phyloP scores from a whole-genome alignment of 2,888 invertebrate genomes.

The Salpingus planirostris region DNA sequence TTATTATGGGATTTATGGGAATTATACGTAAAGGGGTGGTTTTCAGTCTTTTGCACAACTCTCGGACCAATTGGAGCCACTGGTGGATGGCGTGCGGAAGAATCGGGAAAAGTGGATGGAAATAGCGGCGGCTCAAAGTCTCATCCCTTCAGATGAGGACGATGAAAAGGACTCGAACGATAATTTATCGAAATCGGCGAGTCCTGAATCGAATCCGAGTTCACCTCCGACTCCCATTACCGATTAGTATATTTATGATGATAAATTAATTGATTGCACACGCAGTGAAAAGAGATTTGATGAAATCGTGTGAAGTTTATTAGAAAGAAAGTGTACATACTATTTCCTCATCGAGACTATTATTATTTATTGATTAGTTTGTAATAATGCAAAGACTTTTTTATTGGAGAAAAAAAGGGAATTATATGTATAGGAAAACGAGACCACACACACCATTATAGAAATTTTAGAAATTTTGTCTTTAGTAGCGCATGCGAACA shows the following conservation, averaged over 20 bases:
- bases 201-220: conserved; percentile 25
- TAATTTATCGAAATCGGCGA: conserved; percentile 29
- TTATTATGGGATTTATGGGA: not conserved
- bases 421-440: too few relatives aligned
- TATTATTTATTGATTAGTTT: too few relatives aligned
- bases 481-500: too few relatives aligned
- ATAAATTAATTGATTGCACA: too few relatives aligned
- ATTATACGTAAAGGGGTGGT: conserved; percentile 1
- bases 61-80: conserved; percentile 67
- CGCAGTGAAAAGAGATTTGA: too few relatives aligned
- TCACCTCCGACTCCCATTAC: conserved; percentile 22
- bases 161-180: conserved; percentile 34
- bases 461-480: too few relatives aligned
- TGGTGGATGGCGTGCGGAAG: conserved; percentile 72
- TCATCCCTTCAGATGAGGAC: conserved; percentile 23
- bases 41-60: conserved; percentile 74
- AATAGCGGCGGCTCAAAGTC: conserved; percentile 47
- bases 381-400: too few relatives aligned
- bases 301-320: too few relatives aligned
- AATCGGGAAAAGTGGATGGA: conserved; percentile 82
- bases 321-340: too few relatives aligned
- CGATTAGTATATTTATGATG: conserved; percentile 24
- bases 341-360: too few relatives aligned
- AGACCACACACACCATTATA: too few relatives aligned
- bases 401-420: too few relatives aligned